Percentiles rank a stretch among this genome's conserved stretches.
Evolutionary conservation across 2,888 invertebrate species (phyloP).

Genomic region (Melangyna quadrimaculata): DNA sequence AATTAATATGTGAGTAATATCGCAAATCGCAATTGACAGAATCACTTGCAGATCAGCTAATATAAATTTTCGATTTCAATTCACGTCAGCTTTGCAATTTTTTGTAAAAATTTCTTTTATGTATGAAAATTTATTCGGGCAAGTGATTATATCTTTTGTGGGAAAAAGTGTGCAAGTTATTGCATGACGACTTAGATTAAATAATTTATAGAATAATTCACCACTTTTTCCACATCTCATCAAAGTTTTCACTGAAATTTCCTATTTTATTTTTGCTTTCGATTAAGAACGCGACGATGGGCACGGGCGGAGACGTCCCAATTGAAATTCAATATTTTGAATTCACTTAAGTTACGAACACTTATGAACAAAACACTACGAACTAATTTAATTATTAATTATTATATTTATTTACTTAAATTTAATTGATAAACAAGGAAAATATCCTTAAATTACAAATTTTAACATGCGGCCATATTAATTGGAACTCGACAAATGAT

Average conservation of each 20-base stretch:
- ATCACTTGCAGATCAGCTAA: not conserved
- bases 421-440: constrained; percentile 72
- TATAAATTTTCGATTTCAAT: not conserved
- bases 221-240: constrained; percentile 43
- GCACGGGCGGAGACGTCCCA: constrained; percentile 5
- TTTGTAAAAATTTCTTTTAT: not conserved
- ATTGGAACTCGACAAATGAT: constrained; percentile 81
- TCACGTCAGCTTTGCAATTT: not conserved
- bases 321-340: constrained; percentile 31
- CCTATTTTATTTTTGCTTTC: not conserved
- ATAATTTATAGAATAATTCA: constrained; percentile 46
- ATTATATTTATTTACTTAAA: constrained; percentile 62
- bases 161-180: constrained; percentile 50
- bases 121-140: too few species aligned
- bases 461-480: constrained; percentile 93
- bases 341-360: constrained; percentile 75
- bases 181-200: constrained; percentile 5
- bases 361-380: constrained; percentile 75
- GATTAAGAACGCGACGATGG: not conserved
- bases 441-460: constrained; percentile 63
- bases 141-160: not conserved
- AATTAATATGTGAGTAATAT: not conserved
- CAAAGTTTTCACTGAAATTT: constrained; percentile 9
- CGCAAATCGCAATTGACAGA: not conserved
- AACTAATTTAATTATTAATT: constrained; percentile 53